Conservation (phyloP, 2,113 vertebrate genomes). For the Spheniscus mendiculus region DNA sequence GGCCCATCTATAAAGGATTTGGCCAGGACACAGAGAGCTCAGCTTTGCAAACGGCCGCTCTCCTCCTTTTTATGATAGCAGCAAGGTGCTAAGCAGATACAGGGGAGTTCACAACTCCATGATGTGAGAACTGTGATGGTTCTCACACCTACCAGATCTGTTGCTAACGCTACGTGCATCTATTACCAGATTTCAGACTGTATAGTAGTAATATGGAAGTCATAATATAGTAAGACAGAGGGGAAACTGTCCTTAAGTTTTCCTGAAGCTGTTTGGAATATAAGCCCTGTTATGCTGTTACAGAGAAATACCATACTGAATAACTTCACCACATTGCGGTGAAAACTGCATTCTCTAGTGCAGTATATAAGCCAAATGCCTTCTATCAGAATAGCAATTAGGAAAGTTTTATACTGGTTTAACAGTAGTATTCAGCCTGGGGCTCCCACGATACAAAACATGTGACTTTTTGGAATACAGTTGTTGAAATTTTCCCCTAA, state of each 20-base stretch:
- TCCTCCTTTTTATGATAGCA: constrained; percentile 21
- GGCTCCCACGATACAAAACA: neutral
- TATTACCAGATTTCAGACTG: neutral
- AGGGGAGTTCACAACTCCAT: neutral
- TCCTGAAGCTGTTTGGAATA: neutral
- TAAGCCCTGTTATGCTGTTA: neutral
- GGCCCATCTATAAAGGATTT: constrained; percentile 28
- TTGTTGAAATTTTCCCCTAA: neutral
- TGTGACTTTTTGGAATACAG: neutral
- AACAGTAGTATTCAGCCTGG: neutral
- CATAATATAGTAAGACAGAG: neutral
- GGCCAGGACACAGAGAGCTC: constrained; percentile 4
- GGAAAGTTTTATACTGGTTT: neutral
- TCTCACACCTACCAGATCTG: constrained; percentile 18
- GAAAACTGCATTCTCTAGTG: neutral
- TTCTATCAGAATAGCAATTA: neutral
- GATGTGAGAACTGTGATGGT: neutral
- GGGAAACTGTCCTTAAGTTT: neutral
- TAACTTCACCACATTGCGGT: neutral
- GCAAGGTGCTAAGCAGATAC: constrained; percentile 33
- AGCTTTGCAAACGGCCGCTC: neutral
- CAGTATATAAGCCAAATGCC: neutral
- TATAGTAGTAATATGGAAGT: neutral
- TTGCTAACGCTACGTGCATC: neutral
- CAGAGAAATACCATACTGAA: neutral